These are phyloP conservation scores for Oxyruncus cristatus DNA, from an alignment of 2,113 vertebrate species.

Conservation along the genomic window DNA sequence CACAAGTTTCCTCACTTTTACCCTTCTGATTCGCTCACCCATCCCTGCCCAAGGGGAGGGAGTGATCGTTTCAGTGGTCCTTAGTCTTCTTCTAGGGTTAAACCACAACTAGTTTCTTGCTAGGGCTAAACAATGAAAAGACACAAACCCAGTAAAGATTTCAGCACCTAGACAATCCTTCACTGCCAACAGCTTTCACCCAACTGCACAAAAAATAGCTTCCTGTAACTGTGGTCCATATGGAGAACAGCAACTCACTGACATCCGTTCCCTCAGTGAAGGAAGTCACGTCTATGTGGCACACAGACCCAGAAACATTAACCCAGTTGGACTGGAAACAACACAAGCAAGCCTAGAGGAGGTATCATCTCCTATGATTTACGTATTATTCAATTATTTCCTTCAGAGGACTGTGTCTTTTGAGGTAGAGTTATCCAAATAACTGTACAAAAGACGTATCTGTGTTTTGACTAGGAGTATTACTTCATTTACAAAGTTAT, in stretches of 20 bases:
- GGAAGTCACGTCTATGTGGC: not conserved
- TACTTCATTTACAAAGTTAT: not conserved
- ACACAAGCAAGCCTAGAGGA: not conserved
- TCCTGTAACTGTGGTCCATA: not conserved
- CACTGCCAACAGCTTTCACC: not conserved
- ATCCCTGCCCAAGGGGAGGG: not conserved
- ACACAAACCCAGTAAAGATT: not conserved
- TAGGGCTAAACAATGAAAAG: not conserved
- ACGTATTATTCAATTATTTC: not conserved
- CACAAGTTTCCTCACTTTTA: not conserved
- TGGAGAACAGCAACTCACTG: not conserved
- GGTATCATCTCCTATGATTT: not conserved
- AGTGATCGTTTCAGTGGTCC: not conserved
- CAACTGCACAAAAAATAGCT: not conserved
- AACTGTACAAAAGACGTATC: not conserved
- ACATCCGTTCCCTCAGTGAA: not conserved
- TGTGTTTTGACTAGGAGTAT: not conserved
- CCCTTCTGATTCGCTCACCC: not conserved
- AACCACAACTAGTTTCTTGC: not conserved
- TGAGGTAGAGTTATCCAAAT: not conserved
- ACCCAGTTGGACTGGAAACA: not conserved
- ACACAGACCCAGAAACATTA: not conserved
- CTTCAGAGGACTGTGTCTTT: not conserved
- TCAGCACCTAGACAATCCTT: not conserved
- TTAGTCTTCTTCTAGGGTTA: not conserved